Conservation (phyloP, 1,140 invertebrate genomes). For the Phymorhynchus buccinoides region DNA sequence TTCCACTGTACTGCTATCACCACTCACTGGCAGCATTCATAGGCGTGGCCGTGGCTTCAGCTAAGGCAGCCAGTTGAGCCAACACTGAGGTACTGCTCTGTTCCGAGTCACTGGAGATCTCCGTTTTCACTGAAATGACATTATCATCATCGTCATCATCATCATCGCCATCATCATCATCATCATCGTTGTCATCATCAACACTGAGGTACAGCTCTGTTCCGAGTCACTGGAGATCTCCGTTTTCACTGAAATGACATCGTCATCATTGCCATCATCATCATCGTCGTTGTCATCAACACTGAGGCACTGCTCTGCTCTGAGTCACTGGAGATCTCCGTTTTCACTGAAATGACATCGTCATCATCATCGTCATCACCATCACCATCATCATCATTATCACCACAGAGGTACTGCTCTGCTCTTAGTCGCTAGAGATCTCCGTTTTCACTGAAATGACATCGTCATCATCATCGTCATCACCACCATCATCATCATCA, state of each 20-base stretch:
- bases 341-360: slow-evolving; percentile 35
- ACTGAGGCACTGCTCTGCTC: slow-evolving; percentile 73
- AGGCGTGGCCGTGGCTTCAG: slow-evolving; percentile 72
- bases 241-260: slow-evolving; percentile 40
- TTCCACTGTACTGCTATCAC: too few species aligned
- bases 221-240: slow-evolving; percentile 56
- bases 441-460: slow-evolving; percentile 39
- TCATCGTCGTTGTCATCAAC: too few species aligned
- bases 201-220: slow-evolving; percentile 71
- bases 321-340: slow-evolving; percentile 47
- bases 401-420: slow-evolving; percentile 71
- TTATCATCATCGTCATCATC: too few species aligned
- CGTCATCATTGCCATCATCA: too few species aligned
- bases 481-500: too few species aligned
- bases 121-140: slow-evolving; percentile 38
- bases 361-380: too few species aligned
- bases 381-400: too few species aligned
- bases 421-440: slow-evolving; percentile 58
- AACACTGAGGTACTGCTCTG: slow-evolving; percentile 73
- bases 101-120: slow-evolving; percentile 56
- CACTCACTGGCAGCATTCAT: slow-evolving; percentile 53
- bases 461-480: too few species aligned
- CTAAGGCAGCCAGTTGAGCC: slow-evolving; percentile 73
- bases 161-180: too few species aligned
- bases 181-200: too few species aligned